Base-by-base conservation (phyloP, 2,888 invertebrate genomes). In the Cataglyphis rosenhaueri region DNA sequence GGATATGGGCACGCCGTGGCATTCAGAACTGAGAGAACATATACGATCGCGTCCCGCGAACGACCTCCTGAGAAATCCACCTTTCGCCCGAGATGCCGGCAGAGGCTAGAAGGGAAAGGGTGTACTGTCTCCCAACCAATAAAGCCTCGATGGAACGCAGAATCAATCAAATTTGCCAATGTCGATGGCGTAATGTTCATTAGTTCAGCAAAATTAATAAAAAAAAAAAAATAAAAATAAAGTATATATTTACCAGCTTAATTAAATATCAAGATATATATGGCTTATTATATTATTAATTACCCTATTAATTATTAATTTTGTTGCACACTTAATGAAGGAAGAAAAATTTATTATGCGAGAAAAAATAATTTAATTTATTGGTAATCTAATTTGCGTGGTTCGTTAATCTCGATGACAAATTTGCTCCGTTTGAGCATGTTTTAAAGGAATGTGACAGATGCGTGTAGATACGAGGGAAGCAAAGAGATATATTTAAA, bases 41-140 rank as follows among this genome's bases (percentile, higher is more conserved):
- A 81, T 66, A 55, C 82, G 81, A 86, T 52, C 81, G 48, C 6
- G 82, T 86, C 78, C 70, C 64, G 52, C 52, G 66, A 81, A 82
- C 76, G 52, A 87, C 74, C 86, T 84, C 85, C 88, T 85, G 83
- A 84, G 90, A 89, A 87, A 88, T 82, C 68, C 81, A 85, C 90
- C 90, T 90, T 90, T 90, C 90, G 90, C 88, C 84, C 61, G 73
- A n/a, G 52, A 44, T 52, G 61, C 55, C 78, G 71, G 3, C 44
- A 44, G 41, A 68, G 68, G 55, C 62, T 52, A n/a, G 9, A 29
- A 44, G 68, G 44, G 44, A 79, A 79, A 70, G 78, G 78, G 70
- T 65, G 76, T 38, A 55, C 55, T 66, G 41, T 57, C 29, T 41
- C 52, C n/a, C 57, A 62, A 41, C 29, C 25, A 29, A 29, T 8